Base-by-base conservation (phyloP, 2,888 invertebrate genomes). In the Sussaba pulchella region DNA sequence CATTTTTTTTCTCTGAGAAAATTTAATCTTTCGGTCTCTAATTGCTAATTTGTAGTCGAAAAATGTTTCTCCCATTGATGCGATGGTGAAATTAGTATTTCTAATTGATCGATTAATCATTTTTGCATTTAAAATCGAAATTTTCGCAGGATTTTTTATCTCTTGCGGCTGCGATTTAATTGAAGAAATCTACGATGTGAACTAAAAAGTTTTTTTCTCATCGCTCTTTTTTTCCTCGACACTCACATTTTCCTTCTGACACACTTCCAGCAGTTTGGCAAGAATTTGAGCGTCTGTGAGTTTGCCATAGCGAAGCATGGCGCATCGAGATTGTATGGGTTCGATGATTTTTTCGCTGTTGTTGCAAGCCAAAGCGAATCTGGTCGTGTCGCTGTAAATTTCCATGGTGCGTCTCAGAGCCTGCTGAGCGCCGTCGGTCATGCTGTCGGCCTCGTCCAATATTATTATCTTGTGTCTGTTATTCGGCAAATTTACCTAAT, bases 371-470 rank as follows among this genome's bases (percentile, higher is more conserved):
- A 99, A 94, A 0, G 99, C 99, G 93, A 99, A 99, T 81, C 99
- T 94, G 0, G 99, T 99, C 0, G 99, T 99, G 90, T 96, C 96
- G 72, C 98, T 98, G 93, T 98, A 99, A 81, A 99, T 95, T 93
- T 99, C 99, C 99, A 99, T 99, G 0, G 99, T 99, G 84, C 99
- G 95, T 19, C 99, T 94, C 71, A 99, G 93, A 0, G 99, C 99
- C 92, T 99, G 99, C 92, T 99, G 99, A 0, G 99, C 99, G 0
- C 99, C 99, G 87, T 99, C 99, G 0, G 99, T 99, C 99, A 99
- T 99, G 91, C 99, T 96, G 93, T 99, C 99, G 0, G 99, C 99
- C 93, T 99, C 99, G 93, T 99, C 99, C 36, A 99, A 93, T 87
- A 99, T 99, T 71, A 99, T 96, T 82, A 99, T 97, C 93, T 99